Percentiles rank a stretch among this genome's conserved stretches.
These are phyloP conservation scores for Oryzias curvinotus DNA, from an alignment of 2,113 vertebrate genomes.

Conservation along the genomic window DNA sequence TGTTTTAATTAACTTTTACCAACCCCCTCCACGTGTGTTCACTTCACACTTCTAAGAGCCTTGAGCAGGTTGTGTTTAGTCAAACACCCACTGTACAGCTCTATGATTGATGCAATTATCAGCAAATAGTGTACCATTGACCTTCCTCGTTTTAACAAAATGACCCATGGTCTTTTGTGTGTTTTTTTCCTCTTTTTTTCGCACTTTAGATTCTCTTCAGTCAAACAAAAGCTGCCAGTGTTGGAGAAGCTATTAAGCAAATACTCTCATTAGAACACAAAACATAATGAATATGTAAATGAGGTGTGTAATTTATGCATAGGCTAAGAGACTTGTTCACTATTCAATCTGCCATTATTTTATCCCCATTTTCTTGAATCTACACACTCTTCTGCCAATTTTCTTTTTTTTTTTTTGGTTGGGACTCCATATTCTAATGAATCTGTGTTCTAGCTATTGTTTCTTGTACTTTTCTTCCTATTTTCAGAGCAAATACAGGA, in stretches of 20 bases:
- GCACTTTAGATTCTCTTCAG: slow-evolving; percentile 39
- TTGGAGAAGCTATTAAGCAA: slow-evolving; percentile 68
- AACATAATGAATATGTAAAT: slow-evolving; percentile 79
- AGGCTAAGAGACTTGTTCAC: slow-evolving; percentile 55
- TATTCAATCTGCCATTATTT: slow-evolving; percentile 62
- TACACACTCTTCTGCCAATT: slow-evolving; percentile 44
- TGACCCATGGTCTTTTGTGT: slow-evolving; percentile 44
- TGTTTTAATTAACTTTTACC: slow-evolving; percentile 75
- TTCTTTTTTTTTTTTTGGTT: slow-evolving; percentile 30
- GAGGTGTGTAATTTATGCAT: slow-evolving; percentile 77
- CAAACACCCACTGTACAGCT: slow-evolving; percentile 20
- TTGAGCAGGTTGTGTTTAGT: slow-evolving; percentile 26
- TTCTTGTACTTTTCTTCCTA: slow-evolving; percentile 21
- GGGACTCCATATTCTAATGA: slow-evolving; percentile 44
- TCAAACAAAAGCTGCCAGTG: slow-evolving; percentile 67
- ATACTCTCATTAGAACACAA: slow-evolving; percentile 77
- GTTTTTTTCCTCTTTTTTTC: slow-evolving; percentile 19
- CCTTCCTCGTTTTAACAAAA: slow-evolving; percentile 44
- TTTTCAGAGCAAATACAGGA: slow-evolving; percentile 33
- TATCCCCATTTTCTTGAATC: slow-evolving; percentile 45
- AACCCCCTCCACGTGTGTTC: slow-evolving; percentile 53
- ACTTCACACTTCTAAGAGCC: slow-evolving; percentile 38
- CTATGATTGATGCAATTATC: slow-evolving; percentile 49
- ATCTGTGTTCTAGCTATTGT: slow-evolving; percentile 29
- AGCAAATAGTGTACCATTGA: slow-evolving; percentile 55